Evolutionary conservation across 2,888 invertebrate genomes (phyloP).

Genomic region (Harpalus rubripes): DNA sequence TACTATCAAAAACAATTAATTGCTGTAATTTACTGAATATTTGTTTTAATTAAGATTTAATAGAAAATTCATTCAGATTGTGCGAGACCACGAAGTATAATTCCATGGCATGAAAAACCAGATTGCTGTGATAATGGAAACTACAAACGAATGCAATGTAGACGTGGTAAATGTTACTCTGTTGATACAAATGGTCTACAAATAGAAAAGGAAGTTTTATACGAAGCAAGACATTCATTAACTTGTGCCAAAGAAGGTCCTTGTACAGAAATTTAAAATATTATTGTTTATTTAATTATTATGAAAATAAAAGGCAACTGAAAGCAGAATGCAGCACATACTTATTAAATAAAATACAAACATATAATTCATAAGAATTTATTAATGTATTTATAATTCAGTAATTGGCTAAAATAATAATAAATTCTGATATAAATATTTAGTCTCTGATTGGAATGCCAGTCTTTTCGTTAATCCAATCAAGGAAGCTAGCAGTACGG

Average conservation of each 20-base stretch:
- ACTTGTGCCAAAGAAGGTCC: not conserved
- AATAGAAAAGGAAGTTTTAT: slow-evolving; percentile 72
- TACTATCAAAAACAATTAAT: slow-evolving; percentile 78
- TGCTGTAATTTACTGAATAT: slow-evolving; percentile 80
- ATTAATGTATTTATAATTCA: too few relatives aligned
- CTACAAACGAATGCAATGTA: slow-evolving; percentile 82
- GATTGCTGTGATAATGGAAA: slow-evolving; percentile 83
- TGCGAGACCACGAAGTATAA: slow-evolving; percentile 80
- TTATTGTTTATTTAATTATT: not conserved
- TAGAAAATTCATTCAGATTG: slow-evolving; percentile 80
- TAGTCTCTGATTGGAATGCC: slow-evolving; percentile 22
- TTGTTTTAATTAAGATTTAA: slow-evolving; percentile 68
- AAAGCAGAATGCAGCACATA: too few relatives aligned
- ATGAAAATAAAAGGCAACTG: too few relatives aligned
- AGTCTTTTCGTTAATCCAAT: slow-evolving; percentile 70
- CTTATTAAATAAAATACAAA: too few relatives aligned
- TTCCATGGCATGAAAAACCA: slow-evolving; percentile 77
- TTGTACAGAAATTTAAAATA: not conserved
- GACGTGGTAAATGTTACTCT: slow-evolving; percentile 82
- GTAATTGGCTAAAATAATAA: not conserved
- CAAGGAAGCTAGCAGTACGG: slow-evolving; percentile 70
- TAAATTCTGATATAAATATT: not conserved
- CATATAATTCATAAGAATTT: too few relatives aligned
- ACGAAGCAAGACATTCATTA: slow-evolving; percentile 11
- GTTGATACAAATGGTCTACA: slow-evolving; percentile 83